A percentile compares a stretch with the other conserved stretches of the same genome.
phyloP scores from a whole-genome alignment of 2,888 invertebrate genomes.

The Dasypogon diadema region DNA sequence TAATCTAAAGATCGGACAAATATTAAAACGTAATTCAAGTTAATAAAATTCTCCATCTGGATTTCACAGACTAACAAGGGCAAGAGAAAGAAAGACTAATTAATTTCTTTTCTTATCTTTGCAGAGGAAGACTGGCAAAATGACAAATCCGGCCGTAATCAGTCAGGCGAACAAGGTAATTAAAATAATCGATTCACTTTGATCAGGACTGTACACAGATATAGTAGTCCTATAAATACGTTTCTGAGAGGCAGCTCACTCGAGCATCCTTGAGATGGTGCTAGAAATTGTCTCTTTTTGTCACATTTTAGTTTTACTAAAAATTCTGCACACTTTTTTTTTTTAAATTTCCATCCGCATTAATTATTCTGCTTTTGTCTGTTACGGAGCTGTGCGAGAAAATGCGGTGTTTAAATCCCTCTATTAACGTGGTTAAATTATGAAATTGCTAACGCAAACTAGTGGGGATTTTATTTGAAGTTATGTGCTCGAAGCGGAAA shows the following conservation, averaged over 20 bases:
- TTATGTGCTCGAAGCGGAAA: neutral
- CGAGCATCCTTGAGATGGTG: neutral
- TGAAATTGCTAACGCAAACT: too few relatives aligned
- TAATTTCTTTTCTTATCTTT: conserved; percentile 65
- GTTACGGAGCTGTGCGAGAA: neutral
- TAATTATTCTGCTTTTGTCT: neutral
- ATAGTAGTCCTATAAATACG: too few relatives aligned
- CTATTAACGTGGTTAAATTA: too few relatives aligned
- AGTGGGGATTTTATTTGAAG: too few relatives aligned
- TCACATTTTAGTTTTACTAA: too few relatives aligned
- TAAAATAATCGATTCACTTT: conserved; percentile 41
- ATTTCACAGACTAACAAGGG: too few relatives aligned
- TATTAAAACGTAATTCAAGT: too few relatives aligned
- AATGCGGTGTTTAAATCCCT: neutral
- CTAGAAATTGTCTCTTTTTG: conserved; percentile 18
- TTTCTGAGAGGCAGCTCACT: too few relatives aligned
- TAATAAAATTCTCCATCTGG: too few relatives aligned
- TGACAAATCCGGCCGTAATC: conserved; percentile 69
- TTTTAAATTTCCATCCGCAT: neutral
- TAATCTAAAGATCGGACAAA: too few relatives aligned
- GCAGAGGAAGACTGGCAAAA: conserved; percentile 76
- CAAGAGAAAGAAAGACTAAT: conserved; percentile 50
- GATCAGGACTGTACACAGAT: neutral
- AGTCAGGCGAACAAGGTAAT: conserved; percentile 66
- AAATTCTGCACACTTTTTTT: neutral